phyloP scores from a whole-genome alignment of 2,888 invertebrate species.

The Ecliptopera silaceata region DNA sequence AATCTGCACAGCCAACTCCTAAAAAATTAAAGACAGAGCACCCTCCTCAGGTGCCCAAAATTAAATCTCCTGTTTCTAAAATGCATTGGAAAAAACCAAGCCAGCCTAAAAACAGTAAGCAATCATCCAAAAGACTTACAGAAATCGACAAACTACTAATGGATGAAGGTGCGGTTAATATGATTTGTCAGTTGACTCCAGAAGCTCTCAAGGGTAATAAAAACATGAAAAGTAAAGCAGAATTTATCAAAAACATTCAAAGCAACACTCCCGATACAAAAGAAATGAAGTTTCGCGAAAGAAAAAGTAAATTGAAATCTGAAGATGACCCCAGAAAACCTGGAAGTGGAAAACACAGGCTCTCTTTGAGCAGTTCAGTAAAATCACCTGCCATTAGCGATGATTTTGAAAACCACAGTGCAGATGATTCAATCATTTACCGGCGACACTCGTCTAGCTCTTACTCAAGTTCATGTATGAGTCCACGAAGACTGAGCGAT shows the following conservation, averaged over 20 bases:
- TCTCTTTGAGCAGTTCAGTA: slow-evolving; percentile 66
- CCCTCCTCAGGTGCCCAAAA: slow-evolving; percentile 50
- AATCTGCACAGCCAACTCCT: slow-evolving; percentile 49
- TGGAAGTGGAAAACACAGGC: slow-evolving; percentile 62
- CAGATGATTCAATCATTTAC: slow-evolving; percentile 91
- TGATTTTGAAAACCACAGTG: slow-evolving; percentile 84
- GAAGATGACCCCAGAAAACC: slow-evolving; percentile 67
- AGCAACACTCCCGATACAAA: slow-evolving; percentile 72
- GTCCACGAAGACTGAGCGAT: slow-evolving; percentile 84
- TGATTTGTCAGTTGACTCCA: slow-evolving; percentile 90
- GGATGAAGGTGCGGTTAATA: slow-evolving; percentile 94
- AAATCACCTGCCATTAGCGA: slow-evolving; percentile 84
- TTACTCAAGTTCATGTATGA: slow-evolving; percentile 88
- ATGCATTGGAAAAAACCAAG: slow-evolving; percentile 73
- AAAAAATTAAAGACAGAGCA: slow-evolving; percentile 63
- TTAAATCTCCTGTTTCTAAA: slow-evolving; percentile 67
- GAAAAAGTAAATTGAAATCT: slow-evolving; percentile 71
- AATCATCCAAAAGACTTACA: slow-evolving; percentile 80
- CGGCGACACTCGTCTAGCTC: slow-evolving; percentile 93
- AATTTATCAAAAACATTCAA: slow-evolving; percentile 85
- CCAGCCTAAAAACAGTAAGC: slow-evolving; percentile 69
- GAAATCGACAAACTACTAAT: slow-evolving; percentile 91
- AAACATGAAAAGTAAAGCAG: slow-evolving; percentile 81
- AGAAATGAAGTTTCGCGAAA: slow-evolving; percentile 78
- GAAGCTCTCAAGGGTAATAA: slow-evolving; percentile 77